phyloP scores from a whole-genome alignment of 2,888 invertebrate species.

The Chaitophorus viminalis region DNA sequence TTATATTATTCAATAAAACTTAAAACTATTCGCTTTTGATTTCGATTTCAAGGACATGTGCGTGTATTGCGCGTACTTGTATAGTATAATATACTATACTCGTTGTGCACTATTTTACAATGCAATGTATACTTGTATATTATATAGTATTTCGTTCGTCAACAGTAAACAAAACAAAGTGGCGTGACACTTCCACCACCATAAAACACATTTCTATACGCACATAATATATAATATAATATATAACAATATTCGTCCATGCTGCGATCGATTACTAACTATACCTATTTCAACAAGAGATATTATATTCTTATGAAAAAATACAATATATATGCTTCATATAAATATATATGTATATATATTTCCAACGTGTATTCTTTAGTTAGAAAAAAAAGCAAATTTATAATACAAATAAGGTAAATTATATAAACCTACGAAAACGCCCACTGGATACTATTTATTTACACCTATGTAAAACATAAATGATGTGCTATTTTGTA shows the following conservation, averaged over 20 bases:
- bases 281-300: not conserved
- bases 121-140: no score
- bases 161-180: slow-evolving; percentile 14
- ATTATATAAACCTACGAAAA: not conserved
- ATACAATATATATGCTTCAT: no score
- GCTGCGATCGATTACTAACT: slow-evolving; percentile 2
- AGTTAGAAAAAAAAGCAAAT: not conserved
- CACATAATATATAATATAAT: not conserved
- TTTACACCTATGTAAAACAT: no score
- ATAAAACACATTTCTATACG: not conserved
- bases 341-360: not conserved
- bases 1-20: not conserved
- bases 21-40: not conserved
- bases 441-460: not conserved
- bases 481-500: no score
- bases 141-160: not conserved
- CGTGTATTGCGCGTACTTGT: not conserved
- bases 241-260: not conserved
- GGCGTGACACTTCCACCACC: slow-evolving; percentile 1
- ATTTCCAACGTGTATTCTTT: not conserved
- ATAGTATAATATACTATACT: not conserved
- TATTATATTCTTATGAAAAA: not conserved
- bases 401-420: not conserved
- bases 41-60: slow-evolving; percentile 2
- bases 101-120: no score